These are phyloP conservation scores for Ptilorrhoa leucosticta DNA, from an alignment of 2,113 vertebrate species.

Conservation along the genomic window DNA sequence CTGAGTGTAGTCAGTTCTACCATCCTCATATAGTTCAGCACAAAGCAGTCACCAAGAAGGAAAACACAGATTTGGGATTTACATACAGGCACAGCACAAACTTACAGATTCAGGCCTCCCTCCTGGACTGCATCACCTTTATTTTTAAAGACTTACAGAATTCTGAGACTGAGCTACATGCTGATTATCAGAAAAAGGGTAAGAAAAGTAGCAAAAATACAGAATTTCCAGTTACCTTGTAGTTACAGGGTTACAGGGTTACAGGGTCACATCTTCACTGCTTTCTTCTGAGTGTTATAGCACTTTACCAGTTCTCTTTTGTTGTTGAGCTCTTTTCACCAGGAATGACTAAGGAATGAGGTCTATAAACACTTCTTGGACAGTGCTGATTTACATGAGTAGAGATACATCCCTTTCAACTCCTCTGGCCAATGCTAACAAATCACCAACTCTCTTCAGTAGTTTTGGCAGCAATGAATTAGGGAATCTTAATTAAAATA, in stretches of 20 bases:
- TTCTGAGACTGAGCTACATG: slow-evolving; percentile 1
- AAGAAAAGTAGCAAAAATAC: not conserved
- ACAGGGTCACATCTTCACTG: not conserved
- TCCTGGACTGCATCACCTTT: slow-evolving; percentile 38
- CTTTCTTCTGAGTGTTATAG: not conserved
- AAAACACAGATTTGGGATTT: not conserved
- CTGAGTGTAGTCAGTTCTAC: not conserved
- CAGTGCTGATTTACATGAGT: not conserved
- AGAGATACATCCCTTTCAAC: not conserved
- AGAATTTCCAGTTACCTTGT: not conserved
- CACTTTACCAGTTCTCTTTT: not conserved
- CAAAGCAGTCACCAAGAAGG: not conserved
- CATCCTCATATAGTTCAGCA: not conserved
- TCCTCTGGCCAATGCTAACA: not conserved
- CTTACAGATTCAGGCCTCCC: slow-evolving; percentile 26
- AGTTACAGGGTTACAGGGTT: not conserved
- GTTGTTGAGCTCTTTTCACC: not conserved
- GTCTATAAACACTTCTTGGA: not conserved
- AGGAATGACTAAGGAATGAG: not conserved
- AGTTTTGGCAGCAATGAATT: not conserved
- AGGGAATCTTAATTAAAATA: not conserved
- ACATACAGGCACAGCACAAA: not conserved
- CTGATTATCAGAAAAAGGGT: not conserved
- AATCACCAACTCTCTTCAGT: not conserved
- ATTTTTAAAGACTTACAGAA: slow-evolving; percentile 47